These are phyloP conservation scores for Pempheris klunzingeri DNA, from an alignment of 2,797 vertebrate species.

Conservation along the genomic window DNA sequence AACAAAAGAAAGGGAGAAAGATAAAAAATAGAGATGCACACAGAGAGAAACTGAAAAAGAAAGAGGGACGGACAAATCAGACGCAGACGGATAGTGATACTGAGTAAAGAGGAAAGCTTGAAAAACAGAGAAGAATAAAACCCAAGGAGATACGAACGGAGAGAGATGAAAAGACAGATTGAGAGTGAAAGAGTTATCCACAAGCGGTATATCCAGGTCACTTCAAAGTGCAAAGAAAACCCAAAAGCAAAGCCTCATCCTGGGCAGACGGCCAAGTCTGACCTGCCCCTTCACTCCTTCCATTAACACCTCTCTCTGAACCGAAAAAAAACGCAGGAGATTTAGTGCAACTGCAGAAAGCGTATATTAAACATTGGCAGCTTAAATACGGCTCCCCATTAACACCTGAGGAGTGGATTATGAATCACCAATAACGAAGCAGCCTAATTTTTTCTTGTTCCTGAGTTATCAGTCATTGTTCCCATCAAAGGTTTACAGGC, in stretches of 20 bases:
- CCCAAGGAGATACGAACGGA: neutral
- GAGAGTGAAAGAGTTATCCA: slow-evolving; percentile 41
- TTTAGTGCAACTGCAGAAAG: slow-evolving; percentile 72
- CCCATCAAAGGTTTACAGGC: slow-evolving; percentile 70
- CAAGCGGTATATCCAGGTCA: slow-evolving; percentile 46
- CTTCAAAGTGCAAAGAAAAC: slow-evolving; percentile 51
- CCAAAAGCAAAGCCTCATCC: slow-evolving; percentile 48
- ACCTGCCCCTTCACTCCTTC: slow-evolving; percentile 43
- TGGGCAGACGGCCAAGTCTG: slow-evolving; percentile 66
- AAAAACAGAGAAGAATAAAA: slow-evolving; percentile 36
- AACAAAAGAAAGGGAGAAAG: neutral
- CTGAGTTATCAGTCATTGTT: slow-evolving; percentile 74
- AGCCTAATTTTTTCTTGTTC: slow-evolving; percentile 61
- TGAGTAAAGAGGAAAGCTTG: slow-evolving; percentile 29
- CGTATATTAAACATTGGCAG: slow-evolving; percentile 77
- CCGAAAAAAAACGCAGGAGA: slow-evolving; percentile 51
- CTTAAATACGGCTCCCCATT: slow-evolving; percentile 74
- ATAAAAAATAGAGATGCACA: neutral
- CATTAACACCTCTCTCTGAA: slow-evolving; percentile 50
- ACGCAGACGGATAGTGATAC: slow-evolving; percentile 26
- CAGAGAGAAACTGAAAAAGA: slow-evolving; percentile 3
- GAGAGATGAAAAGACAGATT: slow-evolving; percentile 44
- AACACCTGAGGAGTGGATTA: slow-evolving; percentile 75
- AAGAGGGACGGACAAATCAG: neutral
- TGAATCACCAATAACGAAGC: slow-evolving; percentile 72